These are phyloP conservation scores for Frankliniella fusca DNA, from an alignment of 2,888 invertebrate species.

Conservation along the genomic window DNA sequence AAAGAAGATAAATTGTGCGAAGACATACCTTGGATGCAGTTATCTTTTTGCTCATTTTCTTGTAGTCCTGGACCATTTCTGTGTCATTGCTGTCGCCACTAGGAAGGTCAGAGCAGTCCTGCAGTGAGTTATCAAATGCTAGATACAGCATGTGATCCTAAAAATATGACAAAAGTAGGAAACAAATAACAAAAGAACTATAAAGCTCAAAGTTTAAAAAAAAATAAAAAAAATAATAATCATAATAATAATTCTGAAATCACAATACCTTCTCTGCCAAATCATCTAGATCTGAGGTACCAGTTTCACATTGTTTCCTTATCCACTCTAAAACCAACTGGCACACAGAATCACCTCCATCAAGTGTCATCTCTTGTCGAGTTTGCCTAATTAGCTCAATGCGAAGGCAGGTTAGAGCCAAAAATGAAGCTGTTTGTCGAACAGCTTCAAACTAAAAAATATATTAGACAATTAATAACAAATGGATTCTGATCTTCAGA, in stretches of 20 bases:
- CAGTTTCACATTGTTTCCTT: constrained; percentile 45
- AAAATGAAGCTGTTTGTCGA: constrained; percentile 59
- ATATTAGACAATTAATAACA: constrained; percentile 29
- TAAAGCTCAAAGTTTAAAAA: background rate
- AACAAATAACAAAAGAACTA: constrained; percentile 11
- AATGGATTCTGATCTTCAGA: background rate
- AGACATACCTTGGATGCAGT: constrained; percentile 33
- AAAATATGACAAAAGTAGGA: constrained; percentile 33
- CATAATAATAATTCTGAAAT: background rate
- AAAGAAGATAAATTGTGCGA: too few species aligned
- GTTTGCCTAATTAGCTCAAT: constrained; percentile 73
- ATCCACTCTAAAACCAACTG: constrained; percentile 64
- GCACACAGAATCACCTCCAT: constrained; percentile 55
- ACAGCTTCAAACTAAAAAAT: constrained; percentile 60
- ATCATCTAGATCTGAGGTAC: constrained; percentile 45
- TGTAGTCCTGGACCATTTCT: constrained; percentile 74
- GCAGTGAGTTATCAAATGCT: constrained; percentile 68
- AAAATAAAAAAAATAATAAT: constrained; percentile 13
- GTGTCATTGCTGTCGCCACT: constrained; percentile 62
- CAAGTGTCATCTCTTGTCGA: constrained; percentile 59
- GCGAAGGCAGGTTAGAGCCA: constrained; percentile 62
- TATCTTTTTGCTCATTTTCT: constrained; percentile 50
- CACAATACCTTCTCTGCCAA: constrained; percentile 55
- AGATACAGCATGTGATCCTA: constrained; percentile 69
- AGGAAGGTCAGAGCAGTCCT: constrained; percentile 74